phyloP scores from a whole-genome alignment of 2,888 invertebrate species.

The Xestobium rufovillosum region DNA sequence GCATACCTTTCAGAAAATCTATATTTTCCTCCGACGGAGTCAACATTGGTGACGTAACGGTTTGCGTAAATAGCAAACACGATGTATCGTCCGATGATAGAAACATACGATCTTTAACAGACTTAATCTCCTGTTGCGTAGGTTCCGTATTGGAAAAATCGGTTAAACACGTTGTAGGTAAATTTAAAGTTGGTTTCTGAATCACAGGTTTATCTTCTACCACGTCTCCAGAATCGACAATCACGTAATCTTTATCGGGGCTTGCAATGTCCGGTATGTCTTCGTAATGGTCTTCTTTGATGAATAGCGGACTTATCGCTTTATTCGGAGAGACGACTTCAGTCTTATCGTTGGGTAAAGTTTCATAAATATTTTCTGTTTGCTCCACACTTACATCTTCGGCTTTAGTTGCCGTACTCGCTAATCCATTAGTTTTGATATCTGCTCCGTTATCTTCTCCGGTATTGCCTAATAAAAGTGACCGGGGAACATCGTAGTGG shows the following conservation, averaged over 20 bases:
- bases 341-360: too few relatives aligned
- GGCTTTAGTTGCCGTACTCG: too few relatives aligned
- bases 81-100: slow-evolving; percentile 38
- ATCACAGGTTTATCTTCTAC: slow-evolving; percentile 10
- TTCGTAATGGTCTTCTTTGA: too few relatives aligned
- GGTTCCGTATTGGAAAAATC: slow-evolving; percentile 20
- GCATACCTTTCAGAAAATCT: slow-evolving; percentile 42
- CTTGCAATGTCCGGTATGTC: slow-evolving; percentile 7
- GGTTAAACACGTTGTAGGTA: slow-evolving; percentile 22
- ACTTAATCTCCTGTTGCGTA: slow-evolving; percentile 22
- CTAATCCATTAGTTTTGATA: too few relatives aligned
- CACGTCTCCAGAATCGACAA: too few relatives aligned
- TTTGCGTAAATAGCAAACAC: slow-evolving; percentile 41
- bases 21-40: slow-evolving; percentile 44
- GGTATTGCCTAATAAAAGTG: slow-evolving; percentile 8
- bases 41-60: slow-evolving; percentile 43
- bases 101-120: slow-evolving; percentile 40
- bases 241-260: slow-evolving; percentile 12
- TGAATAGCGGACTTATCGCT: too few relatives aligned
- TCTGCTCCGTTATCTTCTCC: neutral
- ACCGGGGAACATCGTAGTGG: slow-evolving; percentile 28
- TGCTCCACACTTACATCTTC: too few relatives aligned
- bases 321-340: too few relatives aligned
- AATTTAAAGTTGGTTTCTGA: slow-evolving; percentile 23
- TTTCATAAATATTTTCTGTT: too few relatives aligned